Evolutionary conservation across 1,140 invertebrate species (phyloP).

Genomic region (Tetramorium alpestre): DNA sequence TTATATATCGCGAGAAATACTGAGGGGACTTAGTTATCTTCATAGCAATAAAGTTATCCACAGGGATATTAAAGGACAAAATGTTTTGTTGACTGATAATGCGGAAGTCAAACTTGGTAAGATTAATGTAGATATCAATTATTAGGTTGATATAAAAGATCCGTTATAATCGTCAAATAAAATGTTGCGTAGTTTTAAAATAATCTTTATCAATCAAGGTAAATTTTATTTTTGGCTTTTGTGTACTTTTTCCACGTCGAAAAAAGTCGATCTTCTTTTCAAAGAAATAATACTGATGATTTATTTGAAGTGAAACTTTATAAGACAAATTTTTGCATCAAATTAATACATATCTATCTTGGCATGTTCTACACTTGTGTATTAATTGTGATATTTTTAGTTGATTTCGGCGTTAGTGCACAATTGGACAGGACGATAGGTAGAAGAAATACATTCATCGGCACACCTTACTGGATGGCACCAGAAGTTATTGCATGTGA

Average conservation of each 20-base stretch:
- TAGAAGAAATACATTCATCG: constrained; percentile 99
- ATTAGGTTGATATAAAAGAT: background rate
- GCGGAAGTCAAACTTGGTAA: constrained; percentile 98
- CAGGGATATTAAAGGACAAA: constrained; percentile 99
- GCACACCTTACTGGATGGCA: constrained; percentile 99
- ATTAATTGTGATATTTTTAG: constrained; percentile 85
- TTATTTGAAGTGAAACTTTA: background rate
- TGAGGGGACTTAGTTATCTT: constrained; percentile 98
- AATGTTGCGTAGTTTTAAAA: background rate
- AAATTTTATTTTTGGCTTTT: background rate
- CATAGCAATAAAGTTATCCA: constrained; percentile 99
- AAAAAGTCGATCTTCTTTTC: background rate
- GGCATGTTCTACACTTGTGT: background rate
- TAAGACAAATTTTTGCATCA: constrained; percentile 1
- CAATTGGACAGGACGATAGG: constrained; percentile 99
- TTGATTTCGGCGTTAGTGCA: constrained; percentile 99
- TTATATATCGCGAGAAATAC: constrained; percentile 99
- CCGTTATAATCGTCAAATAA: background rate
- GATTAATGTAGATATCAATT: constrained; percentile 49
- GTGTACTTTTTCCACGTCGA: background rate
- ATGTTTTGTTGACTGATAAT: constrained; percentile 99
- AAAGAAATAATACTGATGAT: background rate
- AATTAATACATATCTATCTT: background rate
- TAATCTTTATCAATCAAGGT: background rate
- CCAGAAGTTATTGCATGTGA: constrained; percentile 99